phyloP scores from a whole-genome alignment of 2,888 invertebrate species.

The Prostheceraeus crozeri region DNA sequence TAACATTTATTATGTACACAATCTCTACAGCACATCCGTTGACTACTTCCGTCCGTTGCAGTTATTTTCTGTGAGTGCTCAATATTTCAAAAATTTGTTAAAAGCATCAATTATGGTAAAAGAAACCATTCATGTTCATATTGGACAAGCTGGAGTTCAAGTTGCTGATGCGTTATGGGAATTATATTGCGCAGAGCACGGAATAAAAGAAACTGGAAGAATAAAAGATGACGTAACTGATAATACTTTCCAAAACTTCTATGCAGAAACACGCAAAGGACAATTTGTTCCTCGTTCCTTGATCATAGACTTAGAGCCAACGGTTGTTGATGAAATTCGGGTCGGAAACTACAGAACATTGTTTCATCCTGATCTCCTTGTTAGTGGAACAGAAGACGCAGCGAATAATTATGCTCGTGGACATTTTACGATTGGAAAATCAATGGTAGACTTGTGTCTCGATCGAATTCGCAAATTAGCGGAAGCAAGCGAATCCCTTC shows the following conservation, averaged over 20 bases:
- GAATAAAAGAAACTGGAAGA: slow-evolving; percentile 26
- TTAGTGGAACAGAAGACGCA: slow-evolving; percentile 39
- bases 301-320: slow-evolving; percentile 41
- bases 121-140: too few species aligned
- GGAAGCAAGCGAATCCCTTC: slow-evolving; percentile 32
- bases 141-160: slow-evolving; percentile 40
- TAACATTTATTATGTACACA: too few species aligned
- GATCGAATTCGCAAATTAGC: slow-evolving; percentile 33
- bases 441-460: slow-evolving; percentile 30
- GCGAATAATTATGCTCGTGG: slow-evolving; percentile 39
- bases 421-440: slow-evolving; percentile 32
- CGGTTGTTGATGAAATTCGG: slow-evolving; percentile 40
- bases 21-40: too few species aligned
- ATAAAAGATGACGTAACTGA: neutral
- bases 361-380: slow-evolving; percentile 36
- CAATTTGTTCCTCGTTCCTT: slow-evolving; percentile 40
- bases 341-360: slow-evolving; percentile 37
- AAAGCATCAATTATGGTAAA: too few species aligned
- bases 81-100: too few species aligned
- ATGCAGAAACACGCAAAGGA: slow-evolving; percentile 36
- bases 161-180: slow-evolving; percentile 40
- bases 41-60: too few species aligned
- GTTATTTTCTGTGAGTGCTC: too few species aligned
- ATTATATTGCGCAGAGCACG: slow-evolving; percentile 39
- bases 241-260: slow-evolving; percentile 33